These are phyloP conservation scores for Phalacrocorax brasilianus DNA, from an alignment of 2,113 vertebrate species.

Conservation along the genomic window DNA sequence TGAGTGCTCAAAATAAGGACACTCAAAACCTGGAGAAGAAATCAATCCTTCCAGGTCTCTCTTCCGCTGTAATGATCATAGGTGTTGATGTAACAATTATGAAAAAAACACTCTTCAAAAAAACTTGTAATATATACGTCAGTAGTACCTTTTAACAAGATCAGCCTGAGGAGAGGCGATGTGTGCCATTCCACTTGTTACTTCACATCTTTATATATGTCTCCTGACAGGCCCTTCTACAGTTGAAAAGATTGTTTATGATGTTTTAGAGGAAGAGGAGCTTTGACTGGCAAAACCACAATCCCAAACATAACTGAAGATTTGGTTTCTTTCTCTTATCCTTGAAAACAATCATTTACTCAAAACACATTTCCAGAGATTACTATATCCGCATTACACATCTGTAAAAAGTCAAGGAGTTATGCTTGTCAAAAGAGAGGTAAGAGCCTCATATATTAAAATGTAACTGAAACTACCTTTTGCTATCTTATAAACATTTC, in stretches of 20 bases:
- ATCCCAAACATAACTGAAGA: not conserved
- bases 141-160: not conserved
- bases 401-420: not conserved
- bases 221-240: not conserved
- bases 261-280: not conserved
- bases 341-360: not conserved
- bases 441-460: not conserved
- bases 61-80: accelerated
- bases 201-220: not conserved
- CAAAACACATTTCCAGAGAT: not conserved
- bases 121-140: accelerated
- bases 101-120: not conserved
- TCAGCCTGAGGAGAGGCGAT: not conserved
- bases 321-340: not conserved
- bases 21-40: not conserved
- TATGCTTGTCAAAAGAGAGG: not conserved
- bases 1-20: not conserved
- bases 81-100: not conserved
- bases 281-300: not conserved
- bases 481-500: not conserved
- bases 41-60: not conserved
- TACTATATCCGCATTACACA: not conserved
- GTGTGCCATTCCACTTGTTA: not conserved
- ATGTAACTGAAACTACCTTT: not conserved
- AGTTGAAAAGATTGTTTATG: not conserved